These are phyloP conservation scores for Chaenogobius annularis DNA, from an alignment of 2,113 vertebrate species.

Conservation along the genomic window DNA sequence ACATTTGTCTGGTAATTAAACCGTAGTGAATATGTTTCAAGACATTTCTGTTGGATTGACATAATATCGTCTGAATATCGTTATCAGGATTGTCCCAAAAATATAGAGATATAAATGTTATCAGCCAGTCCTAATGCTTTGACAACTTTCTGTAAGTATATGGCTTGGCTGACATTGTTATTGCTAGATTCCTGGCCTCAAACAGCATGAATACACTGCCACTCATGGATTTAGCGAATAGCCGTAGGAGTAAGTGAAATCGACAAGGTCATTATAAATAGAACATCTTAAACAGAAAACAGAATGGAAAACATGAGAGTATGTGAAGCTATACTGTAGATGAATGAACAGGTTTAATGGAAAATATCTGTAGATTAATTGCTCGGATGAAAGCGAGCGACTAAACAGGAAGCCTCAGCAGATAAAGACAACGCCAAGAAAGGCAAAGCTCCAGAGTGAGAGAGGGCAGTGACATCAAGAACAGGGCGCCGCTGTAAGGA, in stretches of 20 bases:
- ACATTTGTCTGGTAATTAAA: too few species aligned
- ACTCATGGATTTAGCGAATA: neutral
- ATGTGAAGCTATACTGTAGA: constrained; percentile 9
- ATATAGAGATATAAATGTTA: too few species aligned
- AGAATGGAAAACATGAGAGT: neutral
- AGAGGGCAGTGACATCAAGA: constrained; percentile 50
- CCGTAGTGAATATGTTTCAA: too few species aligned
- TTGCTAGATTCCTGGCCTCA: neutral
- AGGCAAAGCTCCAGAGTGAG: constrained; percentile 34
- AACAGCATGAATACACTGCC: too few species aligned
- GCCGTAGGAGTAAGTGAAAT: constrained; percentile 13
- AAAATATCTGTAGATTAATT: constrained; percentile 54
- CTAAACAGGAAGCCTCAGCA: constrained; percentile 67
- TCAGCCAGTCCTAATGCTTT: neutral
- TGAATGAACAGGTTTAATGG: constrained; percentile 37
- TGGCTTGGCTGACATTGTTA: neutral
- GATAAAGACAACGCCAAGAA: constrained; percentile 64
- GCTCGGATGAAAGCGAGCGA: constrained; percentile 62
- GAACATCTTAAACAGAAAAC: constrained; percentile 8
- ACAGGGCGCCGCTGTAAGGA: constrained; percentile 58
- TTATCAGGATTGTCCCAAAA: too few species aligned
- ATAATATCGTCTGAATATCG: too few species aligned
- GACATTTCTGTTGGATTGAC: too few species aligned
- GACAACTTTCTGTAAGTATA: constrained; percentile 4
- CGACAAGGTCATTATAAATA: constrained; percentile 42